These are phyloP conservation scores for Betta splendens DNA, from an alignment of 2,797 vertebrate genomes.

Conservation along the genomic window DNA sequence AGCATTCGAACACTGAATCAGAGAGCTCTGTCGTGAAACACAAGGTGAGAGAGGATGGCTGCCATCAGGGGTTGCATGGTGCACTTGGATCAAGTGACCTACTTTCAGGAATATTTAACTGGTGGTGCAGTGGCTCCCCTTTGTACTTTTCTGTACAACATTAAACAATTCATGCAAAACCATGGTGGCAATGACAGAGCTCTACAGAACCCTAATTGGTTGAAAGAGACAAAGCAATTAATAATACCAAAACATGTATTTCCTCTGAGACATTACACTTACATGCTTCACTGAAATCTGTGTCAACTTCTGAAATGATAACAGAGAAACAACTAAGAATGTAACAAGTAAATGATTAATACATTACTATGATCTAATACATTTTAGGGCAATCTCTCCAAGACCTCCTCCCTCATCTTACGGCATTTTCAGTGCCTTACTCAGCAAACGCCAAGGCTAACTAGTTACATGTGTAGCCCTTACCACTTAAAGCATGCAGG, in stretches of 20 bases:
- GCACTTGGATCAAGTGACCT: slow-evolving; percentile 61
- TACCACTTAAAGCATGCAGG: background rate
- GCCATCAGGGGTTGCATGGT: slow-evolving; percentile 23
- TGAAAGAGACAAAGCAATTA: too few species aligned
- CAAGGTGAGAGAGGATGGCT: slow-evolving; percentile 14
- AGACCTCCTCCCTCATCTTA: background rate
- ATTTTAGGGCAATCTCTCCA: background rate
- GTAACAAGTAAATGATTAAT: background rate
- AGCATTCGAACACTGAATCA: slow-evolving; percentile 6
- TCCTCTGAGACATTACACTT: background rate
- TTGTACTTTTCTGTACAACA: slow-evolving; percentile 35
- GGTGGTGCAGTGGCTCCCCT: slow-evolving; percentile 30
- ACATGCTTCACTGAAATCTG: background rate
- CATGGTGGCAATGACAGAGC: slow-evolving; percentile 13
- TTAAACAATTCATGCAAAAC: slow-evolving; percentile 62
- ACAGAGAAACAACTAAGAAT: too few species aligned
- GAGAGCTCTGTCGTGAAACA: slow-evolving; percentile 19
- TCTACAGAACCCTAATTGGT: too few species aligned
- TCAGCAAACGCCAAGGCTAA: background rate
- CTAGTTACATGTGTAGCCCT: background rate
- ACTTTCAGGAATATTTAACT: slow-evolving; percentile 59
- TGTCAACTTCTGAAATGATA: background rate
- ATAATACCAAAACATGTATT: too few species aligned
- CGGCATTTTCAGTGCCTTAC: slow-evolving; percentile 1
- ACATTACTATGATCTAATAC: background rate